Evolutionary conservation across 1,140 invertebrate genomes (phyloP).

Genomic region (Achatina immaculata): DNA sequence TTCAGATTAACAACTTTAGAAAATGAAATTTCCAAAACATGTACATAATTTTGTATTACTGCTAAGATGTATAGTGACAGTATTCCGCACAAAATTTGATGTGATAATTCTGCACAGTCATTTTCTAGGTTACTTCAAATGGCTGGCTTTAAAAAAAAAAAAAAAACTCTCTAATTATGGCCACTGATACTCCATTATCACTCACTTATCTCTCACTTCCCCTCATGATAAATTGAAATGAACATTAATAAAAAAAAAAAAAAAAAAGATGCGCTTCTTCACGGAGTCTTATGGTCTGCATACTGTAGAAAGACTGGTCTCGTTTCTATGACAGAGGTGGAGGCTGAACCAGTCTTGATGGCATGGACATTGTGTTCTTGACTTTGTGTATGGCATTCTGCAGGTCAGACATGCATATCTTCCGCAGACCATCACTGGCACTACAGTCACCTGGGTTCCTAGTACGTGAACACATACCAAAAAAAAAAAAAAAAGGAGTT

Average conservation of each 20-base stretch:
- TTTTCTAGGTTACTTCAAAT: background rate
- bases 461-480: too few relatives aligned
- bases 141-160: background rate
- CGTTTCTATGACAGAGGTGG: background rate
- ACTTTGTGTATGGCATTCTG: slow-evolving; percentile 18
- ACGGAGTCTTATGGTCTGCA: too few relatives aligned
- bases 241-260: background rate
- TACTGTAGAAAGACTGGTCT: too few relatives aligned
- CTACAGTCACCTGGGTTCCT: background rate
- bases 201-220: background rate
- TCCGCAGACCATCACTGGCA: slow-evolving; percentile 8
- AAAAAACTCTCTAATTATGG: background rate
- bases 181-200: background rate
- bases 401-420: slow-evolving; percentile 13
- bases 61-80: too few relatives aligned
- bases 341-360: background rate
- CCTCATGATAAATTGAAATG: background rate
- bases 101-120: too few relatives aligned
- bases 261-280: too few relatives aligned
- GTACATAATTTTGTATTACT: too few relatives aligned
- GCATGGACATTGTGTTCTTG: background rate
- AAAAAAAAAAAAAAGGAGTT: too few relatives aligned
- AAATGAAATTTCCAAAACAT: too few relatives aligned
- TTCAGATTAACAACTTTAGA: too few relatives aligned
- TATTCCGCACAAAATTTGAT: too few relatives aligned